These are phyloP conservation scores for Nycteola revayana DNA, from an alignment of 2,888 invertebrate species.

Conservation along the genomic window DNA sequence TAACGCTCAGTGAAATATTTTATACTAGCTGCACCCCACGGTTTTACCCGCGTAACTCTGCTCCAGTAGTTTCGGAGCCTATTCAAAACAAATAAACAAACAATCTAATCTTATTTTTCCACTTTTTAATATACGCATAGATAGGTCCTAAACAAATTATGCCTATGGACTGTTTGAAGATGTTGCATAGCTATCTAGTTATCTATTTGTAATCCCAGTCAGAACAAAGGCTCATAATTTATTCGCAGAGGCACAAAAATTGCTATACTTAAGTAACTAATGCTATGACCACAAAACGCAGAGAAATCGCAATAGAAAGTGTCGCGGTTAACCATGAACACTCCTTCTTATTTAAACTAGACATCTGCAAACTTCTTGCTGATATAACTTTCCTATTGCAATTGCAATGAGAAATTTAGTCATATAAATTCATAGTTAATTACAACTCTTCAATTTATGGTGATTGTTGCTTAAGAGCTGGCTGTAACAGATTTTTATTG, in stretches of 20 bases:
- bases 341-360: slow-evolving; percentile 69
- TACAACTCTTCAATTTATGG: too few species aligned
- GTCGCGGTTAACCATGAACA: slow-evolving; percentile 55
- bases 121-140: not conserved
- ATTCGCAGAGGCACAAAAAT: slow-evolving; percentile 16
- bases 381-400: slow-evolving; percentile 43
- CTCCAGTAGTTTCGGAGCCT: too few species aligned
- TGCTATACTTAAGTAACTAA: slow-evolving; percentile 33
- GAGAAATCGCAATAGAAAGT: slow-evolving; percentile 67
- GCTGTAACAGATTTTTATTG: too few species aligned
- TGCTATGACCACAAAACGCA: slow-evolving; percentile 43
- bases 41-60: too few species aligned
- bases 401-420: slow-evolving; percentile 20
- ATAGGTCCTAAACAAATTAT: not conserved
- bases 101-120: too few species aligned
- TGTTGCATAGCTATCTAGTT: not conserved
- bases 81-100: too few species aligned
- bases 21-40: too few species aligned
- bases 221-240: too few species aligned
- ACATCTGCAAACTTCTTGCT: slow-evolving; percentile 39
- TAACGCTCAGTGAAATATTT: too few species aligned
- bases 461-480: too few species aligned
- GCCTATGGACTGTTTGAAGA: not conserved
- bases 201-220: too few species aligned
- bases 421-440: slow-evolving; percentile 18